Percentiles rank a stretch among this genome's conserved stretches.
Evolutionary conservation across 1,140 invertebrate species (phyloP).

Genomic region (Brachionus rotundiformis): DNA sequence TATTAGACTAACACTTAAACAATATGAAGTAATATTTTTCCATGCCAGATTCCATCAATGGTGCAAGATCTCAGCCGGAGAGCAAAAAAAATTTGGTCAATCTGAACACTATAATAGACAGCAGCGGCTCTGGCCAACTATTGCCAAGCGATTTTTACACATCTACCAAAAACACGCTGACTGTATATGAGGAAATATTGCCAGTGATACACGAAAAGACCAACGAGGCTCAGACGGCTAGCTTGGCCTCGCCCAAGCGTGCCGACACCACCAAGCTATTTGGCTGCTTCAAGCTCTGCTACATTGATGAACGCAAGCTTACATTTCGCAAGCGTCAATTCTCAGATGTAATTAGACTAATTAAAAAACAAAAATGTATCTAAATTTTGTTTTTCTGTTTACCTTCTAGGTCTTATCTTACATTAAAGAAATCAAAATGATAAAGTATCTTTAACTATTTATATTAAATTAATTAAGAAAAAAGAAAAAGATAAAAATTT

Average conservation of each 20-base stretch:
- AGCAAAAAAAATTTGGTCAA: neutral
- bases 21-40: too few relatives aligned
- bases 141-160: neutral
- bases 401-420: neutral
- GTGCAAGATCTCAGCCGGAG: neutral
- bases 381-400: neutral
- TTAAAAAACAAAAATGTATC: neutral
- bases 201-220: neutral
- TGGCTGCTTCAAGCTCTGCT: slow-evolving; percentile 31
- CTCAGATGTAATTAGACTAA: neutral
- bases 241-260: neutral
- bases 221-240: neutral
- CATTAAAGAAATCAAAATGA: slow-evolving; percentile 46
- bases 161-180: neutral
- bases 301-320: slow-evolving; percentile 45
- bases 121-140: neutral
- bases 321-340: slow-evolving; percentile 36
- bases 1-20: too few relatives aligned
- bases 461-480: neutral
- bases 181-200: neutral
- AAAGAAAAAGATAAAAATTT: neutral
- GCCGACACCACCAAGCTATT: neutral
- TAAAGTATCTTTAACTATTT: neutral
- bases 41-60: neutral
- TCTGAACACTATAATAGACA: neutral